Conservation (phyloP, 2,888 invertebrate species). For the Athalia circularis region DNA sequence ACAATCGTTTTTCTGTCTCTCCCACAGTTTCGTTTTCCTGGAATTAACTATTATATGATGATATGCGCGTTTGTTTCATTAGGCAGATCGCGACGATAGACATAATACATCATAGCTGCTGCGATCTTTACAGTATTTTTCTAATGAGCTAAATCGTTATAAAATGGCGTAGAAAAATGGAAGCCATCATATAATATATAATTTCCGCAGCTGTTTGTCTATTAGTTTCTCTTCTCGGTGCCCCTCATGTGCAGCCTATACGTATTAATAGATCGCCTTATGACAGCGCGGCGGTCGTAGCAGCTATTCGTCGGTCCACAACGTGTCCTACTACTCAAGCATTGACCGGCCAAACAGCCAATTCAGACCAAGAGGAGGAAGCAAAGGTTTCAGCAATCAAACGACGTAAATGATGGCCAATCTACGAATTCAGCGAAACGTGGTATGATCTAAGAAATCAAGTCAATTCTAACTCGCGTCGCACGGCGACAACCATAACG, state of each 20-base stretch:
- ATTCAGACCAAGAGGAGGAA: neutral
- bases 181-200: neutral
- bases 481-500: too few relatives aligned
- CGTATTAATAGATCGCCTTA: constrained; percentile 27
- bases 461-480: too few relatives aligned
- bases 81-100: neutral
- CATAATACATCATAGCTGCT: neutral
- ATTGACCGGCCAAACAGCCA: neutral
- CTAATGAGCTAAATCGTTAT: constrained; percentile 12
- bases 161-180: constrained; percentile 21
- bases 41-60: too few relatives aligned
- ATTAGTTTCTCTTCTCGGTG: constrained; percentile 1
- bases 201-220: constrained; percentile 35
- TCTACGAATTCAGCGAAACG: too few relatives aligned
- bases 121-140: neutral
- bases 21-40: too few relatives aligned
- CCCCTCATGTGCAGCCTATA: neutral
- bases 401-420: too few relatives aligned
- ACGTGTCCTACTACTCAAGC: neutral
- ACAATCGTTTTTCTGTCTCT: too few relatives aligned
- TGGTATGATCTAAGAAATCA: too few relatives aligned
- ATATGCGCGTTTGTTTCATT: neutral
- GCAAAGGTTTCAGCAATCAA: neutral
- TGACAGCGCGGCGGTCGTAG: neutral
- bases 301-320: too few relatives aligned